Base-by-base conservation (phyloP, 1,140 invertebrate genomes). In the Calycopis cecrops region DNA sequence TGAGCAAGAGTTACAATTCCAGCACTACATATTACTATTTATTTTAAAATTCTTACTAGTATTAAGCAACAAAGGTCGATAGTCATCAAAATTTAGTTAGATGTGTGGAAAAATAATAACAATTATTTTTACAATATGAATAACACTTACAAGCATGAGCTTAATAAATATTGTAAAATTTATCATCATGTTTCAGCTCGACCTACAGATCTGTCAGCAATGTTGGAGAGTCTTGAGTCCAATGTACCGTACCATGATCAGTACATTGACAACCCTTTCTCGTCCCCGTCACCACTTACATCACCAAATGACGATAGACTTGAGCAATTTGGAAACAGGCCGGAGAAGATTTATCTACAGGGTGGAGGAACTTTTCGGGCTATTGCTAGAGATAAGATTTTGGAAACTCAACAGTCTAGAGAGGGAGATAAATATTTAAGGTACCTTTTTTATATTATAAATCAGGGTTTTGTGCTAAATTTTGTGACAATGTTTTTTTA, bases 231-330 rank as follows among this genome's bases (percentile, higher is more conserved):
- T 37, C 51, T 88, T 11, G 85, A 87, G 59, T 79, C 85, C 1
- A 79, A 71, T 54, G 80, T 78, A 4, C 73, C 79, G 28, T 88
- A 87, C 57, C 77, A 88, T 55, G 87, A 88, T 35, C 82, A 86
- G 42, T 87, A 88, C 48, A 88, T 88, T 50, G 87, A 88, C 51
- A 88, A 88, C 63, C 87, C 87, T 21, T 88, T 88, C 59, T 88
- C 87, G 49, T 88, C 87, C 53, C 87, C 87, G 47, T 88, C 87
- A 40, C 87, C 87, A 0, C 63, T 88, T 34, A 88, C 85, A 35
- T 88, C 87, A 51, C 87, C 87, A 1, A 88, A 88, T 63, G 85
- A 88, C 69, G 85, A 87, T 1, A 69, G 81, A 52, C 48, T 86
- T 9, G 70, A 77, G 17, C 79, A 79, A 0, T 87, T 87, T 47